Evolutionary conservation across 2,797 vertebrate species (phyloP).

Genomic region (Hydrocynus forskahlii): DNA sequence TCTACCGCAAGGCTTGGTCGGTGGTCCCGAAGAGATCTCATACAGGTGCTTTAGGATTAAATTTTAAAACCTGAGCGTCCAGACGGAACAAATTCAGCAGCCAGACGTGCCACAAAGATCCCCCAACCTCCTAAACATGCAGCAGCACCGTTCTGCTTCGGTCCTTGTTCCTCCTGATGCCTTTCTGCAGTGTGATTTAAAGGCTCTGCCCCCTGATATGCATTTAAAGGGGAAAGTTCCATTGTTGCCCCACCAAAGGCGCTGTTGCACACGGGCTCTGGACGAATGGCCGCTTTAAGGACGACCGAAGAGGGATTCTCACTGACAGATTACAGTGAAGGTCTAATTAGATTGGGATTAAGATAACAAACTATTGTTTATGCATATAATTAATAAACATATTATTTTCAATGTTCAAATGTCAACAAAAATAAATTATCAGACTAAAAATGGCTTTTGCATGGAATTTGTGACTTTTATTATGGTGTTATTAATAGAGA

Average conservation of each 20-base stretch:
- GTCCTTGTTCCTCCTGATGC: not conserved
- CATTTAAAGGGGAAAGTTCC: constrained; percentile 2
- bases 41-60: not conserved
- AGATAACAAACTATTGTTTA: no score
- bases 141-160: not conserved
- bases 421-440: no score
- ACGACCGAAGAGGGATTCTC: not conserved
- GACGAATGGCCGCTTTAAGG: not conserved
- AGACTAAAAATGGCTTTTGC: no score
- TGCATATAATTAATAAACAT: no score
- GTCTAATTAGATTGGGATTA: no score
- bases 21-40: not conserved
- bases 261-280: accelerated
- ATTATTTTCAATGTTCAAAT: no score
- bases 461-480: no score
- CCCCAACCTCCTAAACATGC: not conserved
- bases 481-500: no score
- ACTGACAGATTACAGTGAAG: no score
- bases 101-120: not conserved
- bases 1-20: not conserved
- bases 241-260: not conserved
- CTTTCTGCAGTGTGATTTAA: constrained; percentile 9
- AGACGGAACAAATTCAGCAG: not conserved
- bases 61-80: not conserved
- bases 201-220: constrained; percentile 31